A percentile compares a stretch with the other conserved stretches of the same genome.
phyloP scores from a whole-genome alignment of 35 echinoderm and acorn worm genomes.

The Chiridota heheva region DNA sequence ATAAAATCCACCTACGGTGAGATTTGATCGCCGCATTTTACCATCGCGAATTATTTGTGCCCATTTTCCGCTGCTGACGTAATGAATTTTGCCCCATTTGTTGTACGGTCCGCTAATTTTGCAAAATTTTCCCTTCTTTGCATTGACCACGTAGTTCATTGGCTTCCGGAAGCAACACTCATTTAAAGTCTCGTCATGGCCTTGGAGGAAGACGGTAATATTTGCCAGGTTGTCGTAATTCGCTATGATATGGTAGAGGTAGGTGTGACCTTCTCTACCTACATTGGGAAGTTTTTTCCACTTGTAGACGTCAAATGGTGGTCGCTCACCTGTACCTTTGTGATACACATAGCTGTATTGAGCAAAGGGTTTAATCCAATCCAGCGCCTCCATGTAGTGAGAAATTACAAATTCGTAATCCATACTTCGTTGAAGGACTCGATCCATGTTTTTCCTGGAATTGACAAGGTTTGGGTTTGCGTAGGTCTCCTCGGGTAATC shows the following conservation, averaged over 20 bases:
- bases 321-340: neutral
- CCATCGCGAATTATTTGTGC: no score
- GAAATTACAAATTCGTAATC: conserved; percentile 21
- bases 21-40: no score
- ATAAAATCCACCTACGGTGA: no score
- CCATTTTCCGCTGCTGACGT: no score
- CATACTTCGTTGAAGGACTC: neutral
- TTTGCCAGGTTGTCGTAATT: conserved; percentile 19
- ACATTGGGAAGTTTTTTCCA: no score
- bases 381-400: conserved; percentile 12
- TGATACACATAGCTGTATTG: conserved; percentile 21
- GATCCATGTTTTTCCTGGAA: conserved; percentile 6
- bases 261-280: no score
- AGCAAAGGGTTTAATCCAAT: conserved; percentile 18
- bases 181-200: neutral
- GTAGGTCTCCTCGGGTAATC: conserved; percentile 28
- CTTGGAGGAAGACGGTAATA: conserved; percentile 24
- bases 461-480: conserved; percentile 48
- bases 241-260: conserved; percentile 13
- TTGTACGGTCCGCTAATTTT: no score
- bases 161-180: neutral
- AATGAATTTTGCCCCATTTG: no score
- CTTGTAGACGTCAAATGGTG: conserved; percentile 9
- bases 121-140: no score
- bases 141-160: neutral